These are phyloP conservation scores for Cylas formicarius DNA, from an alignment of 1,140 invertebrate species.

Conservation along the genomic window DNA sequence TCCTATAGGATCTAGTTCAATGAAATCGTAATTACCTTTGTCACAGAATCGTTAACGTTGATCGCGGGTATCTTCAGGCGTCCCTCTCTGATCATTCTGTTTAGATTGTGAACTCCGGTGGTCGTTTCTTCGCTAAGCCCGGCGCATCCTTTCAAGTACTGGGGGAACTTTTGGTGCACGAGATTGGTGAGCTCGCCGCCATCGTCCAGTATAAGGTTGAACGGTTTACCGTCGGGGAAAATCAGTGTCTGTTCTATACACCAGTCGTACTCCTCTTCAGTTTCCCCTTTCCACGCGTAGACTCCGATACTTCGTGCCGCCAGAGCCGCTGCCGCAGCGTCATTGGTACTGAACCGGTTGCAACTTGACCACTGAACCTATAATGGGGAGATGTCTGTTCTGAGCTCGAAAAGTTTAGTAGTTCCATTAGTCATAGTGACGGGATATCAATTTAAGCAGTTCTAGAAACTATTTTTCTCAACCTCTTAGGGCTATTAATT, in stretches of 20 bases:
- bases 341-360: conserved; percentile 96
- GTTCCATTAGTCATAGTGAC: too few relatives aligned
- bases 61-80: conserved; percentile 89
- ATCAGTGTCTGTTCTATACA: conserved; percentile 95
- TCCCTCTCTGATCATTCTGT: conserved; percentile 88
- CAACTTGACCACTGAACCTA: conserved; percentile 98
- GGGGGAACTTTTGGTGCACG: conserved; percentile 87
- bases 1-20: not conserved
- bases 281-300: conserved; percentile 99
- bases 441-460: too few relatives aligned
- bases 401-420: too few relatives aligned
- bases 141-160: conserved; percentile 76
- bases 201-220: conserved; percentile 99
- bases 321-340: conserved; percentile 98
- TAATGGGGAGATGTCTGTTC: conserved; percentile 20
- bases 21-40: conserved; percentile 60
- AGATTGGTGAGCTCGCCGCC: conserved; percentile 97
- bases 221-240: conserved; percentile 75
- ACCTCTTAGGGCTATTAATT: not conserved
- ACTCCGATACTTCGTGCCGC: conserved; percentile 89
- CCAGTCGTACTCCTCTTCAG: conserved; percentile 98
- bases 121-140: conserved; percentile 98
- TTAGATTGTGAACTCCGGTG: conserved; percentile 97
- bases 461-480: not conserved
- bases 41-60: conserved; percentile 98